Conservation (phyloP, 2,113 vertebrate species). For the Albula goreensis region DNA sequence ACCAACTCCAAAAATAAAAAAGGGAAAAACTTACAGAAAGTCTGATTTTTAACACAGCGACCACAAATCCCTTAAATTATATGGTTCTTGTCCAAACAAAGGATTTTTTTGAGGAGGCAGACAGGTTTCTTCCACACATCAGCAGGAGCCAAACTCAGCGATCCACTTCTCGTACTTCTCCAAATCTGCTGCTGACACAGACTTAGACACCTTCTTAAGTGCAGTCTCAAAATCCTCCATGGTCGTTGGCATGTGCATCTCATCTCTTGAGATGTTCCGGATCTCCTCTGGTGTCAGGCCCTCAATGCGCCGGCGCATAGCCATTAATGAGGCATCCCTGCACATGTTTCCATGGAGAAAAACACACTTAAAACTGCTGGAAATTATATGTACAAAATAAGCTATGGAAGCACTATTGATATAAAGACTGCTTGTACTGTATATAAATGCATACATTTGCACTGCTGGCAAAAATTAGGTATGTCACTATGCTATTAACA, state of each 20-base stretch:
- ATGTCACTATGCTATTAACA: neutral
- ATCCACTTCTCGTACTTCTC: constrained; percentile 98
- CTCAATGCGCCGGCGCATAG: constrained; percentile 95
- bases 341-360: neutral
- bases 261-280: constrained; percentile 89
- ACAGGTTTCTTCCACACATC: constrained; percentile 30
- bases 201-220: constrained; percentile 95
- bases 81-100: neutral
- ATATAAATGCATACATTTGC: too few species aligned
- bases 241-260: constrained; percentile 99
- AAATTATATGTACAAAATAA: neutral
- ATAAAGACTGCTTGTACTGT: neutral
- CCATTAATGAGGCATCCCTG: constrained; percentile 97
- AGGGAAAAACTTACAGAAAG: neutral
- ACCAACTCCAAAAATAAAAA: neutral
- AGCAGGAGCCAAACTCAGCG: constrained; percentile 94
- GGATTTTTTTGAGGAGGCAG: too few species aligned
- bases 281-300: constrained; percentile 96
- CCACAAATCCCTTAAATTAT: neutral
- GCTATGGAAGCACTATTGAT: neutral
- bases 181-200: constrained; percentile 89
- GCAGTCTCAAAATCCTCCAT: constrained; percentile 97
- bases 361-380: neutral
- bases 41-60: neutral
- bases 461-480: neutral